phyloP scores from a whole-genome alignment of 1,140 invertebrate species.

The Goniozus legneri region DNA sequence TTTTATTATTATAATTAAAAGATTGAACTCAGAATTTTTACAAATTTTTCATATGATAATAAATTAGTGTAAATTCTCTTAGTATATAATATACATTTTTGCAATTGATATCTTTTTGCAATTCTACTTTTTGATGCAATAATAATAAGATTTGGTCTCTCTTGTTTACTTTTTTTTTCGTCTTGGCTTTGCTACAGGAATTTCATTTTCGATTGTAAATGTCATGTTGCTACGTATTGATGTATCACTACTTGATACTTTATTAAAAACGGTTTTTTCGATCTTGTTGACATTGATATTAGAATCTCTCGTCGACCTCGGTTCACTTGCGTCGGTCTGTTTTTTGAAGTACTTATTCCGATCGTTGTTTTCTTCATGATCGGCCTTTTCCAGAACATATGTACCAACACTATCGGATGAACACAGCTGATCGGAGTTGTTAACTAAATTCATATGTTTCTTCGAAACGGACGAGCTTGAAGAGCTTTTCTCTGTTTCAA shows the following conservation, averaged over 20 bases:
- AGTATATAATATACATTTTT: too few relatives aligned
- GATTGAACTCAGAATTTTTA: too few relatives aligned
- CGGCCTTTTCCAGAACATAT: constrained; percentile 33
- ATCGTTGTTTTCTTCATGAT: constrained; percentile 20
- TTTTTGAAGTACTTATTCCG: too few relatives aligned
- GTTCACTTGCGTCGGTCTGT: constrained; percentile 9
- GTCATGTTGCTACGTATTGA: constrained; percentile 39
- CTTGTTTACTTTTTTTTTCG: constrained; percentile 17
- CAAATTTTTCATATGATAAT: too few relatives aligned
- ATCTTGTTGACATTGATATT: constrained; percentile 11
- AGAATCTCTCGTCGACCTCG: constrained; percentile 15
- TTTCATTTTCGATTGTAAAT: constrained; percentile 42
- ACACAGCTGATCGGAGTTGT: constrained; percentile 13
- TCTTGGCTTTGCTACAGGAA: constrained; percentile 31
- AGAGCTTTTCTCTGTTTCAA: not conserved
- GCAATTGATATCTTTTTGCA: too few relatives aligned
- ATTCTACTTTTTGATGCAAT: too few relatives aligned
- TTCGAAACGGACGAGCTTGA: constrained; percentile 5
- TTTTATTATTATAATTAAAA: too few relatives aligned
- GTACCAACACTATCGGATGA: constrained; percentile 35
- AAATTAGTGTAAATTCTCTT: too few relatives aligned
- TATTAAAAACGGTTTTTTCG: constrained; percentile 1
- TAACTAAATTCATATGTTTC: constrained; percentile 2
- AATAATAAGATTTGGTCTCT: too few relatives aligned
- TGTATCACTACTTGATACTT: constrained; percentile 16